These are phyloP conservation scores for Dichetophora obliterata DNA, from an alignment of 2,888 invertebrate genomes.

Conservation along the genomic window DNA sequence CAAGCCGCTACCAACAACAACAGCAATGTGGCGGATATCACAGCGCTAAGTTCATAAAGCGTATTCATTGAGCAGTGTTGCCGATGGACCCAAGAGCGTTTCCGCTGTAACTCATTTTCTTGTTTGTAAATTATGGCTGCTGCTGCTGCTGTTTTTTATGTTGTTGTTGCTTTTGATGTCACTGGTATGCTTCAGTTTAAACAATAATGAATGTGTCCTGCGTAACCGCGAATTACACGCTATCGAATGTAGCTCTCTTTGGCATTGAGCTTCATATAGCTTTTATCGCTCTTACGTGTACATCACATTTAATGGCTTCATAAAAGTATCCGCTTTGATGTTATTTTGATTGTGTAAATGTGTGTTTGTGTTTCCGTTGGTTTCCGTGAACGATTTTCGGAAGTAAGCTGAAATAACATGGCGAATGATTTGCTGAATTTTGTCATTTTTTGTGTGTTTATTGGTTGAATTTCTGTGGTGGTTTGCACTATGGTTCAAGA, in stretches of 20 bases:
- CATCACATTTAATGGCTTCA: not conserved
- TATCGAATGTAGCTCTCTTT: not conserved
- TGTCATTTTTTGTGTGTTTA: no score
- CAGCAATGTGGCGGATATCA: not conserved
- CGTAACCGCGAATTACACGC: no score
- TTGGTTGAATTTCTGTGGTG: no score
- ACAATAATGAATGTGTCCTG: no score
- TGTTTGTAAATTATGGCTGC: not conserved
- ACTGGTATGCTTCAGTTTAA: not conserved
- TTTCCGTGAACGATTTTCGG: no score
- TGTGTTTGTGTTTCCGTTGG: no score
- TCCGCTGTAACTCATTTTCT: no score
- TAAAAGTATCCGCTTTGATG: not conserved
- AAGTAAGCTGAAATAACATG: no score
- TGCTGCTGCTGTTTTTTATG: not conserved
- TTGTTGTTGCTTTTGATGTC: not conserved
- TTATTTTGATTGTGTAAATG: no score
- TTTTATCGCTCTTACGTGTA: not conserved
- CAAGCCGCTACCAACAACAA: not conserved
- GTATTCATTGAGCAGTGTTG: not conserved
- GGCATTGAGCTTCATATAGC: not conserved
- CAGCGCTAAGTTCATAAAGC: constrained; percentile 1
- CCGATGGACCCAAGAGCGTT: not conserved
- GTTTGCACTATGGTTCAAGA: no score
- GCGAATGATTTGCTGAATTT: no score